Evolutionary conservation across 1,140 invertebrate genomes (phyloP), one percentile per base, ranked within the genome.

Genomic region (Saxidomus purpurata): DNA sequence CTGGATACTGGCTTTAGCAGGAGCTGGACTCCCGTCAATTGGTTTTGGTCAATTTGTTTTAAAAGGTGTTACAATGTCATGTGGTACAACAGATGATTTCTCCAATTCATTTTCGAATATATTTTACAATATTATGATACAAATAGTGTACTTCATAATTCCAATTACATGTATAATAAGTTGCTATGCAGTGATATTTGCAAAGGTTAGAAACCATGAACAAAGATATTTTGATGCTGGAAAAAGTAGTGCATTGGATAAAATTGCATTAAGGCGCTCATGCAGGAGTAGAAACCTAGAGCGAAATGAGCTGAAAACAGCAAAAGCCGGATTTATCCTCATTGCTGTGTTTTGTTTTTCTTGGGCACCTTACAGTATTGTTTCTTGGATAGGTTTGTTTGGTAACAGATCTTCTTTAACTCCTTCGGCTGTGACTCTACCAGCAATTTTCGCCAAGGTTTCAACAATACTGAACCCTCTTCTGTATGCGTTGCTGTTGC

Each of bases 381-480:
- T 79, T 17, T 31, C 28, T 25, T 79, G 25, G 28, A 52, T 79
- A 31, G 40, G 43, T 1, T 52, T 79, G 76, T 79, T 79, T 43
- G 76, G 76, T 17, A 43, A 79, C 28, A 31, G 76, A 4, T 22
- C 19, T 43, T 3, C 15, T 13, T 47, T 79, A 19, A 79, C 76
- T 1, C 40, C 43, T 11, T 40, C 52, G 34, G 40, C 76, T n/a
- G 76, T 79, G 13, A 28, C 40, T 25, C 19, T 79, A 15, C 76
- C 76, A 28, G 34, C 40, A 25, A 49, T 79, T 49, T 79, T 79
- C 52, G 76, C 76, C 0, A 79, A 79, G 28, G 17, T 79, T 13
- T 52, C 76, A 79, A 79, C 76, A 49, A 79, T 79, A 31, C 52
- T 52, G n/a, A 79, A 79, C 47, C 76, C 76, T 79, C 28, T 79